Evolutionary conservation across 2,113 vertebrate species (phyloP).

Genomic region (Rattus rattus): DNA sequence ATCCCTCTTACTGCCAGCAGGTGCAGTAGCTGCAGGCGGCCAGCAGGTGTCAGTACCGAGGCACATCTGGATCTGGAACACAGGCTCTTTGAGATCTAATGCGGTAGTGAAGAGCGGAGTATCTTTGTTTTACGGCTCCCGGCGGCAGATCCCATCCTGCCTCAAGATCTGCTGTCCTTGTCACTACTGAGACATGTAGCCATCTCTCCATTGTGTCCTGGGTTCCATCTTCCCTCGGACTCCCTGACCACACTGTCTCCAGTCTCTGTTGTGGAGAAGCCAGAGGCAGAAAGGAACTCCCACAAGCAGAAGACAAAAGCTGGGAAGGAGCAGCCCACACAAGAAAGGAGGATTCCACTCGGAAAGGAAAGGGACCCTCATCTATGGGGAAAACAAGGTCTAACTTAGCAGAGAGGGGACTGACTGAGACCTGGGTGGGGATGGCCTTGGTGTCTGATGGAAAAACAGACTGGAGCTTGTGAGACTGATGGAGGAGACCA

Average conservation of each 20-base stretch:
- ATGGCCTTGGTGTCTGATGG: neutral
- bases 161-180: neutral
- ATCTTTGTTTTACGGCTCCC: neutral
- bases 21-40: neutral
- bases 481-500: neutral
- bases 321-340: no score
- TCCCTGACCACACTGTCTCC: neutral
- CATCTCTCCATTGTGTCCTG: neutral
- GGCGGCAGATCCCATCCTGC: neutral
- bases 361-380: neutral
- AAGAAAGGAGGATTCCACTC: neutral
- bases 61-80: neutral
- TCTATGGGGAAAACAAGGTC: neutral
- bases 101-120: neutral
- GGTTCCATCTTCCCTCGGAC: neutral
- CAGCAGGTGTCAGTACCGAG: conserved; percentile 57
- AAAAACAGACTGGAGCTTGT: neutral
- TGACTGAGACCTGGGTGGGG: no score
- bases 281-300: neutral
- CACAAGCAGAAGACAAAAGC: neutral
- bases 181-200: neutral
- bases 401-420: neutral
- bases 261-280: neutral
- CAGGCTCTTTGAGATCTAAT: neutral
- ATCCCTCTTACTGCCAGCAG: neutral